Evolutionary conservation across 2,113 vertebrate genomes (phyloP).

Genomic region (Desmodus rotundus): DNA sequence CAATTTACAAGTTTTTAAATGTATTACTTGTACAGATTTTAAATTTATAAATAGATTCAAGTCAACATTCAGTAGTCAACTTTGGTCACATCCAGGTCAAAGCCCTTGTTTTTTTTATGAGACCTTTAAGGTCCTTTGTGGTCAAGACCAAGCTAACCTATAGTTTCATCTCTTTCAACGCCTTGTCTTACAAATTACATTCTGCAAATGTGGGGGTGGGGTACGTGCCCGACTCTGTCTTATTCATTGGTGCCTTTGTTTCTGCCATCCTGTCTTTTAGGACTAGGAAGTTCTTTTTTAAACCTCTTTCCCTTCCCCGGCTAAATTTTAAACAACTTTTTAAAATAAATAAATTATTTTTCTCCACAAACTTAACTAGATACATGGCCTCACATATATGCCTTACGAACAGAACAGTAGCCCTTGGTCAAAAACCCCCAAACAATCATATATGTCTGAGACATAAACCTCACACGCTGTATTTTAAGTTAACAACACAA

Average conservation of each 20-base stretch:
- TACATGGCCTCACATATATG: neutral
- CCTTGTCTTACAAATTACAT: slow-evolving; percentile 36
- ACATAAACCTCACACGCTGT: accelerated
- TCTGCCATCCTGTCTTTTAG: neutral
- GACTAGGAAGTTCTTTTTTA: neutral
- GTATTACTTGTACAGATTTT: neutral
- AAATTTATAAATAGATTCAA: slow-evolving; percentile 38
- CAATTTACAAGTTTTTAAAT: neutral
- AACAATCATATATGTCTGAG: neutral
- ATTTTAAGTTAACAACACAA: neutral
- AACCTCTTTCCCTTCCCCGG: neutral
- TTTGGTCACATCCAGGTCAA: slow-evolving; percentile 25
- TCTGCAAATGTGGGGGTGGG: neutral
- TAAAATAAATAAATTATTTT: neutral
- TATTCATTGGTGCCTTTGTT: neutral
- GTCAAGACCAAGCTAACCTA: neutral
- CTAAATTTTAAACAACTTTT: neutral
- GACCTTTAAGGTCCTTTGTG: neutral
- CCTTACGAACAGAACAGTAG: neutral
- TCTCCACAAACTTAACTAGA: neutral
- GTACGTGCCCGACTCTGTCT: neutral
- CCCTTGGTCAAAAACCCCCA: neutral
- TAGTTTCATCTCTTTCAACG: neutral
- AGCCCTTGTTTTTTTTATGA: neutral
- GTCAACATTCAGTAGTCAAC: neutral